Percentiles rank a stretch among this genome's conserved stretches.
Evolutionary conservation across 2,797 vertebrate species (phyloP).

Genomic region (Pseudochromis fuscus): DNA sequence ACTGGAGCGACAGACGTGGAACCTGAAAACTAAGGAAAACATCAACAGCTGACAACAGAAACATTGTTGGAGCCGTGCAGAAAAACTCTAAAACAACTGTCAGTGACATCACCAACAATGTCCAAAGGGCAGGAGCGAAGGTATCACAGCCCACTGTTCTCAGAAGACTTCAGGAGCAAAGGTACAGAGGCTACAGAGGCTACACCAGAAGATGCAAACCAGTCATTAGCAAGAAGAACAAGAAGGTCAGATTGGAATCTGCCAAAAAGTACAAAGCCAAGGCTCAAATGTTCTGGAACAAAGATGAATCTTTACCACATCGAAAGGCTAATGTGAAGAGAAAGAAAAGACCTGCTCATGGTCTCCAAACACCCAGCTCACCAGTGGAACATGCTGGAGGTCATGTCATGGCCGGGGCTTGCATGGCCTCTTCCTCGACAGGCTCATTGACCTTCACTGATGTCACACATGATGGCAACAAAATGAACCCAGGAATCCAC

Average conservation of each 20-base stretch:
- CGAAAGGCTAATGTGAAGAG: no score
- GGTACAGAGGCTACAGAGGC: not conserved
- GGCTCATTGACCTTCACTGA: not conserved
- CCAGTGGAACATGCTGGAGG: no score
- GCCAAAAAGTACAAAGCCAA: not conserved
- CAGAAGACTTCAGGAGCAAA: conserved; percentile 8
- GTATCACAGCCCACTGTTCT: not conserved
- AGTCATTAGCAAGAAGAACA: not conserved
- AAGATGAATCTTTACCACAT: no score
- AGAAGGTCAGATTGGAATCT: not conserved
- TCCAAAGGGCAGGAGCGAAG: not conserved
- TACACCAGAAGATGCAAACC: not conserved
- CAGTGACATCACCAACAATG: no score
- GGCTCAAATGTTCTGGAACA: not conserved
- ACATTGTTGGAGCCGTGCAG: no score
- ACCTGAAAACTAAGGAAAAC: no score
- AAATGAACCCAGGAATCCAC: not conserved
- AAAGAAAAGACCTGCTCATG: no score
- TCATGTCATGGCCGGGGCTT: no score
- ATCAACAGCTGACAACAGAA: no score
- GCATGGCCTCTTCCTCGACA: not conserved
- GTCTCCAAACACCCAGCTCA: no score
- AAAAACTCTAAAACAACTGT: no score
- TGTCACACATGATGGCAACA: not conserved
- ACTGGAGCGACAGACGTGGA: no score